phyloP scores from a whole-genome alignment of 2,113 vertebrate genomes.

The Caretta caretta region DNA sequence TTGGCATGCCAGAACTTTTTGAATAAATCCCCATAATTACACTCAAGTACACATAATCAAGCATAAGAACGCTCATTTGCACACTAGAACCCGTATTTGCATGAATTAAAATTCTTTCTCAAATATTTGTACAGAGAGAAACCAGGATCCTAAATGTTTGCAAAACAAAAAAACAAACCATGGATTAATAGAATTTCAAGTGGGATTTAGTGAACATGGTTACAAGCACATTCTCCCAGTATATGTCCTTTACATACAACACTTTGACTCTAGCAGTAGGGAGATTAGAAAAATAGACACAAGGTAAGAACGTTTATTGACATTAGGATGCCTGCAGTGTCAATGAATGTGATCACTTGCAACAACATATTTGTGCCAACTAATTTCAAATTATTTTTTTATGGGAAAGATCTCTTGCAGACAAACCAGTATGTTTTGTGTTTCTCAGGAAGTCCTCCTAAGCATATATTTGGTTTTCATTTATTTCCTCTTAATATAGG shows the following conservation, averaged over 20 bases:
- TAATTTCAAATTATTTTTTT: not conserved
- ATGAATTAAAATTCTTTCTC: conserved; percentile 63
- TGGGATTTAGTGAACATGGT: not conserved
- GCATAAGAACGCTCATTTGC: conserved; percentile 58
- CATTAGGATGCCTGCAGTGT: not conserved
- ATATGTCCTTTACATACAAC: not conserved
- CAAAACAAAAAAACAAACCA: conserved; percentile 4
- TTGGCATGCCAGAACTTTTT: conserved; percentile 12
- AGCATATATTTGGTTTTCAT: not conserved
- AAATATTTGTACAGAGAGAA: conserved; percentile 45
- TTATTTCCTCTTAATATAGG: not conserved
- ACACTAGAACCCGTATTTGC: conserved; percentile 48
- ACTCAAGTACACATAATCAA: conserved; percentile 63
- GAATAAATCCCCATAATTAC: conserved; percentile 60
- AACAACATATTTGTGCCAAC: not conserved
- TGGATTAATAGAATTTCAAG: not conserved
- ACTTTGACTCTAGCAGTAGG: not conserved
- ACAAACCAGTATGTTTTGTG: not conserved
- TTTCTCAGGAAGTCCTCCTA: not conserved
- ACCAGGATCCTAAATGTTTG: conserved; percentile 53
- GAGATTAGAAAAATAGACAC: not conserved
- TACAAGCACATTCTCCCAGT: not conserved
- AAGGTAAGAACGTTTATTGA: not conserved
- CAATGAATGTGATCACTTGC: not conserved
- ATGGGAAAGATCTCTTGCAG: not conserved